phyloP scores from a whole-genome alignment of 2,888 invertebrate genomes.

The Trimorus sp. region DNA sequence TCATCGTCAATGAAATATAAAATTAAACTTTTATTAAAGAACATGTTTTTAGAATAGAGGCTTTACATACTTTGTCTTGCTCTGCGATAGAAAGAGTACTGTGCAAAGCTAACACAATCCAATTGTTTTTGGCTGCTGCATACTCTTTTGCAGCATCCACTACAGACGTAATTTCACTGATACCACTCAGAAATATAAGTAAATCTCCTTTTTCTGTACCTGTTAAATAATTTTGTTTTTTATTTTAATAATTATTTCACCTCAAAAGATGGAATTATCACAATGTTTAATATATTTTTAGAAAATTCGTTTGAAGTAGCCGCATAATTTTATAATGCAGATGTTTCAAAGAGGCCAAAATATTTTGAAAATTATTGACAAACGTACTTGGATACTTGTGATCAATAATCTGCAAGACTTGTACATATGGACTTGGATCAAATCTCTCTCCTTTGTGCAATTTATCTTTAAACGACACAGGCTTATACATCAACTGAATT shows the following conservation, averaged over 20 bases:
- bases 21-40: too few species aligned
- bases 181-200: slow-evolving; percentile 96
- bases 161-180: slow-evolving; percentile 94
- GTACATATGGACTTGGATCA: slow-evolving; percentile 96
- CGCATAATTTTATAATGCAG: too few species aligned
- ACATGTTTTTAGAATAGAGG: slow-evolving; percentile 7
- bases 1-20: not conserved
- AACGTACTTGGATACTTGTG: slow-evolving; percentile 89
- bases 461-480: slow-evolving; percentile 85
- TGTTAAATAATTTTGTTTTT: slow-evolving; percentile 73
- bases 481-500: slow-evolving; percentile 94
- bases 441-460: slow-evolving; percentile 87
- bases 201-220: slow-evolving; percentile 95
- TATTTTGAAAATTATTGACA: not conserved
- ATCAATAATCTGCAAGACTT: slow-evolving; percentile 95
- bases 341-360: too few species aligned
- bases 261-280: too few species aligned
- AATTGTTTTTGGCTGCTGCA: slow-evolving; percentile 85
- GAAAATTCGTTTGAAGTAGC: too few species aligned
- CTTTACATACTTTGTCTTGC: slow-evolving; percentile 91
- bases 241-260: too few species aligned
- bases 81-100: slow-evolving; percentile 88
- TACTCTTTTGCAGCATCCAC: slow-evolving; percentile 94
- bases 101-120: slow-evolving; percentile 52
- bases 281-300: too few species aligned